Evolutionary conservation across 2,113 vertebrate species (phyloP).

Genomic region (Urocynchramus pylzowi): DNA sequence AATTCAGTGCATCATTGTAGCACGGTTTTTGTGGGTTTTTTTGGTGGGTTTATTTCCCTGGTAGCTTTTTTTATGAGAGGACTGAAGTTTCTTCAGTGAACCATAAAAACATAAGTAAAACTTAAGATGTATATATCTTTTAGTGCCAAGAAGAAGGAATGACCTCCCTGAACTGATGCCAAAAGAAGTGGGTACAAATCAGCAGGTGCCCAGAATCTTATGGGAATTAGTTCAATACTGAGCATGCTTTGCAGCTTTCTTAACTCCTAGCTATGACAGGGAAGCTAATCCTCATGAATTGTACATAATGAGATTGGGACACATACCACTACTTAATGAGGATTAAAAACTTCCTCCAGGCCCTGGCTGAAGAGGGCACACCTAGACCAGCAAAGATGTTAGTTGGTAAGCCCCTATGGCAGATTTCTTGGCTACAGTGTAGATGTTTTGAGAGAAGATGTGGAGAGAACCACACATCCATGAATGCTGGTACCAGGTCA

Average conservation of each 20-base stretch:
- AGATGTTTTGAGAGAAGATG: neutral
- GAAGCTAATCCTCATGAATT: neutral
- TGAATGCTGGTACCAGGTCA: neutral
- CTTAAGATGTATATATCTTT: neutral
- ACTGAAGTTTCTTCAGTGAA: neutral
- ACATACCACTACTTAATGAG: neutral
- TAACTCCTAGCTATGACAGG: neutral
- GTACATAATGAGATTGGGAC: neutral
- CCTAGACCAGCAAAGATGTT: neutral
- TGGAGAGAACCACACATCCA: neutral
- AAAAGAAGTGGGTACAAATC: neutral
- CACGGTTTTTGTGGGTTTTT: fast-evolving
- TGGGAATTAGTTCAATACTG: neutral
- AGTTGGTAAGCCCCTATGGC: fast-evolving
- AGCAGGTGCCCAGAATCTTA: neutral
- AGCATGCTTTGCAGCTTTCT: neutral
- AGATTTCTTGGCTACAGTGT: neutral
- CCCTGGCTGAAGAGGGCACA: neutral
- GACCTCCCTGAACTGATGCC: neutral
- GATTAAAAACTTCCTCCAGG: neutral
- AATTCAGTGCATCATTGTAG: neutral
- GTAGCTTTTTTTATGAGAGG: neutral
- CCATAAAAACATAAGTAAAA: neutral
- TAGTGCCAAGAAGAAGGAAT: neutral
- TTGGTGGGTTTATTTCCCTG: neutral